These are phyloP conservation scores for Macrostomum lignano DNA, from an alignment of 1,140 invertebrate genomes.

Conservation along the genomic window DNA sequence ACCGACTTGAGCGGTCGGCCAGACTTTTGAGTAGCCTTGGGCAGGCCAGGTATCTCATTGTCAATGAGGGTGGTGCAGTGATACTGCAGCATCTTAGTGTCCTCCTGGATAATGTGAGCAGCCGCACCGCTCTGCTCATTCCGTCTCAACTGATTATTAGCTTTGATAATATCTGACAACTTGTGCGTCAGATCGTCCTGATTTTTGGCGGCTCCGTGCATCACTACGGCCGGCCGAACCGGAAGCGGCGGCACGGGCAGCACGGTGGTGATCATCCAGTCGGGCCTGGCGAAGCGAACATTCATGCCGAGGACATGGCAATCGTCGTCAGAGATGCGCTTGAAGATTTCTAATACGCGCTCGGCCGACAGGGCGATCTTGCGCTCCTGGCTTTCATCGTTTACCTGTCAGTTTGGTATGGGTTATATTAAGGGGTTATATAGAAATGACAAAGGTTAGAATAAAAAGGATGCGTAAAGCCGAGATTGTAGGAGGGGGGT, in stretches of 20 bases:
- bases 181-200: conserved; percentile 97
- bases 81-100: conserved; percentile 90
- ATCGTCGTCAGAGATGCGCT: conserved; percentile 85
- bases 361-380: conserved; percentile 61
- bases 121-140: conserved; percentile 86
- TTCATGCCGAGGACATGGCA: conserved; percentile 80
- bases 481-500: too few species aligned
- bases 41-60: conserved; percentile 91
- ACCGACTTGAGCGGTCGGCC: conserved; percentile 89
- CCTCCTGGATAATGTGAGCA: conserved; percentile 75
- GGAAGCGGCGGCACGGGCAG: conserved; percentile 77
- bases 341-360: conserved; percentile 75
- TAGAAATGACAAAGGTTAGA: too few species aligned
- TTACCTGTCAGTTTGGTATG: too few species aligned
- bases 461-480: too few species aligned
- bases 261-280: conserved; percentile 96
- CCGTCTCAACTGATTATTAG: conserved; percentile 68
- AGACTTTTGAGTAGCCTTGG: conserved; percentile 82
- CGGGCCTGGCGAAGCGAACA: conserved; percentile 69
- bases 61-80: conserved; percentile 90
- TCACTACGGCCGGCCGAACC: conserved; percentile 79
- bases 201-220: conserved; percentile 92
- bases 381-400: conserved; percentile 61
- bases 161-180: conserved; percentile 84
- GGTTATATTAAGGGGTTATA: too few species aligned